These are phyloP conservation scores for Enteromius fasciolatus DNA, from an alignment of 2,797 vertebrate species.

Conservation along the genomic window DNA sequence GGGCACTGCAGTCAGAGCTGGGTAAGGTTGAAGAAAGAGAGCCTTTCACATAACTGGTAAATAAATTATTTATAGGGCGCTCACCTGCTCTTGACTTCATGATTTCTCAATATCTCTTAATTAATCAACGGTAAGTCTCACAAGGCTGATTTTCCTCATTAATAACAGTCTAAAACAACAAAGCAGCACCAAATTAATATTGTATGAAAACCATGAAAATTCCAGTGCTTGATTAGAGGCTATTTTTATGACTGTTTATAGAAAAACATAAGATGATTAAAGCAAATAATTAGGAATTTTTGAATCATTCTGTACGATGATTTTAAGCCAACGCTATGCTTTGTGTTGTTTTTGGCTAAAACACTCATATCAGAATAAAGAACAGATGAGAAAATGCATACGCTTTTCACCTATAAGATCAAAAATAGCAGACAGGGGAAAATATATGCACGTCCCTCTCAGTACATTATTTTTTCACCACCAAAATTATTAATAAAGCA, in stretches of 20 bases:
- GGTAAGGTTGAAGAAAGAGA: background rate
- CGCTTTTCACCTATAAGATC: background rate
- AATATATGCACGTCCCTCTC: background rate
- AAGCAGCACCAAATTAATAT: constrained; percentile 30
- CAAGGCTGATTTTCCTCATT: constrained; percentile 38
- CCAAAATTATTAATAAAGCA: background rate
- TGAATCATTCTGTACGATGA: background rate
- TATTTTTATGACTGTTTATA: constrained; percentile 2
- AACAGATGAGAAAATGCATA: too few species aligned
- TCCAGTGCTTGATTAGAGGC: constrained; percentile 30
- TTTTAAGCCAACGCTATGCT: background rate
- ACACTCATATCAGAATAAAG: background rate
- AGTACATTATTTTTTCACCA: background rate
- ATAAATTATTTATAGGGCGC: constrained; percentile 3
- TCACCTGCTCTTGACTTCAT: constrained; percentile 13
- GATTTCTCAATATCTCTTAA: constrained; percentile 26
- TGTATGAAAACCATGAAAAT: constrained; percentile 3
- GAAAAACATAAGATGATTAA: constrained; percentile 30
- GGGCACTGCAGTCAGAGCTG: background rate
- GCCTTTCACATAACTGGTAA: constrained; percentile 6
- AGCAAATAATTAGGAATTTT: constrained; percentile 6
- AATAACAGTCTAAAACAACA: constrained; percentile 17
- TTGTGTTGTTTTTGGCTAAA: background rate
- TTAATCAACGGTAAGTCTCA: constrained; percentile 46
- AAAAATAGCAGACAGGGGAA: background rate